Base-by-base conservation (phyloP, 2,113 vertebrate genomes). In the Martes martes region DNA sequence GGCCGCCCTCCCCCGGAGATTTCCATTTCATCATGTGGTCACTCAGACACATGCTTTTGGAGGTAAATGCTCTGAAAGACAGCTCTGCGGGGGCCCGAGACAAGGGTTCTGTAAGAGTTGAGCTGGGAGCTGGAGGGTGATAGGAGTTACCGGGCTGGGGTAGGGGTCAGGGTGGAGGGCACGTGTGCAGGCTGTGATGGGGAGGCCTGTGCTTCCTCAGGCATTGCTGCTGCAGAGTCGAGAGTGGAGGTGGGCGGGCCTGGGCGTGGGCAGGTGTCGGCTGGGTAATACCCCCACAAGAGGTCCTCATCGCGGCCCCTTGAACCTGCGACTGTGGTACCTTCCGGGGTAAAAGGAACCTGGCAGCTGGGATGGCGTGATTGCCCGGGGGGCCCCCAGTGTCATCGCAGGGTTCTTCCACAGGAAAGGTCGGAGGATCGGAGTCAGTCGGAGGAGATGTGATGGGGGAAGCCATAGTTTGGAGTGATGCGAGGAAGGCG, bases 391-490 rank as follows among this genome's bases (percentile, higher is more conserved):
- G 52, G 21, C 10, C 36, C 4, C 57, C 2, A 0, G 4, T 8
- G 36, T 21, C 2, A 16, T 28, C 47, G 4, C 76, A 7, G 86
- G 15, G 15, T 16, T 52, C 39, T 89, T 39, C 1, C 24, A 18
- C 18, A 16, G 13, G 69, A 80, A 71, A 33, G 61, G 11, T 7
- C 5, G 7, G 79, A 15, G 42, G 18, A 13, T 21, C 50, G 6
- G 23, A 36, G 24, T 7, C 36, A 24, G 73, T 2, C 3, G 11
- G 14, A 33, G 57, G 61, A 26, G 86, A 50, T 36, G 28, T 42
- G 71, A 11, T 4, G 0, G 2, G 2, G 7, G 89, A 26, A 19
- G 26, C 36, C 24, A 0, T 9, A 7, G n/a, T 42, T 18, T 42
- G 47, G 3, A 57, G 21, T n/a, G 86, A 23, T 18, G 3, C 0